Evolutionary conservation across 2,888 invertebrate genomes (phyloP).

Genomic region (Dendrolimus pini): DNA sequence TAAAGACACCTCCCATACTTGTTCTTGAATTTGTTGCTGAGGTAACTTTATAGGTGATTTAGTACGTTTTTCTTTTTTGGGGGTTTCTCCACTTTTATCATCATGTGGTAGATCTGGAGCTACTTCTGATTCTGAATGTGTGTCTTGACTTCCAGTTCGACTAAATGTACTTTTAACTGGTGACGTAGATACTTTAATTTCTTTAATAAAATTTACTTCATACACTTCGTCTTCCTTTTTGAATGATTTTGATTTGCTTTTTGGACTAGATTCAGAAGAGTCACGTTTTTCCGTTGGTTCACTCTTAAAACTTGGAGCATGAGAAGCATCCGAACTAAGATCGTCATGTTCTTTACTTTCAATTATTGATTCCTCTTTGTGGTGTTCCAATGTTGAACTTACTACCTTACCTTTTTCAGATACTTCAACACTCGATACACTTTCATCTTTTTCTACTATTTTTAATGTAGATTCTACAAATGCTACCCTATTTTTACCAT

Average conservation of each 20-base stretch:
- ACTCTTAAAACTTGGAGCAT: constrained; percentile 63
- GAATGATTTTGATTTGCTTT: constrained; percentile 65
- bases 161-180: constrained; percentile 70
- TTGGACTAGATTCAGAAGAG: constrained; percentile 61
- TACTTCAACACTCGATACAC: constrained; percentile 57
- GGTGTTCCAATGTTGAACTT: constrained; percentile 63
- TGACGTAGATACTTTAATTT: constrained; percentile 71
- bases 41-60: constrained; percentile 65
- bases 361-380: constrained; percentile 64
- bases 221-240: constrained; percentile 69
- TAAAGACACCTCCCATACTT: constrained; percentile 64
- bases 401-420: constrained; percentile 66
- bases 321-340: constrained; percentile 66
- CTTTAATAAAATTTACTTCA: constrained; percentile 71
- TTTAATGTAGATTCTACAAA: constrained; percentile 62
- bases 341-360: constrained; percentile 71
- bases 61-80: constrained; percentile 49
- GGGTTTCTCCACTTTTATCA: constrained; percentile 52
- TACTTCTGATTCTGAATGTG: constrained; percentile 73
- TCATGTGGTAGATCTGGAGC: constrained; percentile 71
- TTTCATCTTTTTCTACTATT: constrained; percentile 65
- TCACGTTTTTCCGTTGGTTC: constrained; percentile 54
- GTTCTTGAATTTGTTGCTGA: constrained; percentile 61
- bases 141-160: constrained; percentile 73
- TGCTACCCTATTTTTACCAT: constrained; percentile 52